Base-by-base conservation (phyloP, 2,888 invertebrate genomes). In the Drosophila macrospina region DNA sequence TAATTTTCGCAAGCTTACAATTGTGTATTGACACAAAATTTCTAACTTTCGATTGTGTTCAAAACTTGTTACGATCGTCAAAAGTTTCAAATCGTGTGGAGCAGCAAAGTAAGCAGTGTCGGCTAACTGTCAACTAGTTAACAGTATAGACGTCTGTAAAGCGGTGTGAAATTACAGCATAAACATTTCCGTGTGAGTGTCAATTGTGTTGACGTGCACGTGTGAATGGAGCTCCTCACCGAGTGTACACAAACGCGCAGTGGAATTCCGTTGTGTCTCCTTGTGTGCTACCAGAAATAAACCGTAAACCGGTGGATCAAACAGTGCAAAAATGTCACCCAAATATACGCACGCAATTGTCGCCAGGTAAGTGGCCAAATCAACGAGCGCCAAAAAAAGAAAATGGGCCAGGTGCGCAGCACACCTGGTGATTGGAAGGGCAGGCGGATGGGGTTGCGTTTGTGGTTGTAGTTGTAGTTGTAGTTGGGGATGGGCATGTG, bases 271-370 rank as follows among this genome's bases (percentile, higher is more conserved):
- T 66, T 62, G 64, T 48, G 47, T 61, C 36, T 55, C 41, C 76
- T 68, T 65, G 76, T 62, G 68, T 28, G 24, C 37, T 34, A 48
- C 57, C 75, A 75, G 64, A 37, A 62, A 36, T 37, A 41, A 72
- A 62, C 55, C 61, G 64, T 30, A 13, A 41, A 6, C 47, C 64
- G 60, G 60, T 64, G 73, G 48, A 51, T 39, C 39, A 55, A 50
- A 37, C 56, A 45, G 44, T 50, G 60, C 47, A 32, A 67, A 57
- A 57, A 93, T 93, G 91, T 92, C 93, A 66, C 94, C 95, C 83
- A 94, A 94, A 78, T 96, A 94, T 91, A 96, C 97, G 63, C 97
- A 97, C 92, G 97, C 96, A 20, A 94, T 98, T 63, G 95, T 97
- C 32, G 95, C 95, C 83, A 93, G 92, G 92, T 92, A 74, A 81